phyloP scores from a whole-genome alignment of 1,140 invertebrate species.

The Drosophila repleta region DNA sequence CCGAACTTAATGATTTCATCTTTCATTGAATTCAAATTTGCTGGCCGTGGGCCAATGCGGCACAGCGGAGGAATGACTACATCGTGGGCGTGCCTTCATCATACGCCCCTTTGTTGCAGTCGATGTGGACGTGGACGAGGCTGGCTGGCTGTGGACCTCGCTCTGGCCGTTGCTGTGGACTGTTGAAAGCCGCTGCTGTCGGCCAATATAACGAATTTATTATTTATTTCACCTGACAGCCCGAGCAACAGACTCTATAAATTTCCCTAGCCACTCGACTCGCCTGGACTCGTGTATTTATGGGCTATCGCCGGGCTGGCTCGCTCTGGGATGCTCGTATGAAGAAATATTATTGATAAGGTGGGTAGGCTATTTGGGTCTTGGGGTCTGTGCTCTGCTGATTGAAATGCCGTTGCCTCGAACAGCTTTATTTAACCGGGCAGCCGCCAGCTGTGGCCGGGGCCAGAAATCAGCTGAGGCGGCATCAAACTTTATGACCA shows the following conservation, averaged over 20 bases:
- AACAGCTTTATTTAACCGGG: conserved; percentile 69
- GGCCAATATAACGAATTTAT: conserved; percentile 82
- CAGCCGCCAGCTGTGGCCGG: conserved; percentile 1
- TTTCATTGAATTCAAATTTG: conserved; percentile 82
- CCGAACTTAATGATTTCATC: conserved; percentile 80
- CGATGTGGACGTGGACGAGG: background rate
- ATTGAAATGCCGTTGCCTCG: conserved; percentile 67
- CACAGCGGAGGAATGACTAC: conserved; percentile 29
- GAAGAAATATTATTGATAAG: conserved; percentile 77
- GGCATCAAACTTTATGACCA: conserved; percentile 63
- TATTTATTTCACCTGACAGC: conserved; percentile 84
- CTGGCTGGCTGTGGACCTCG: background rate
- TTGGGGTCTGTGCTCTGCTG: conserved; percentile 33
- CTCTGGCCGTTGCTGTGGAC: conserved; percentile 26
- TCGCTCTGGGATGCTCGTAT: conserved; percentile 50
- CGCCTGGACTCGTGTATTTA: conserved; percentile 63
- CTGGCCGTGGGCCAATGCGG: conserved; percentile 27
- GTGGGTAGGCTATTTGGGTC: conserved; percentile 14
- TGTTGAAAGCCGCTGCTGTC: conserved; percentile 63
- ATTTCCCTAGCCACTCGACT: conserved; percentile 72
- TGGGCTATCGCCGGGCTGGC: conserved; percentile 38
- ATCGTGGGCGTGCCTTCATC: conserved; percentile 72
- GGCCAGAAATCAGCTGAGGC: conserved; percentile 54
- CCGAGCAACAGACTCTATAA: conserved; percentile 80
- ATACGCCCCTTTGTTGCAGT: conserved; percentile 57